Conservation (phyloP, 2,888 invertebrate species). For the Cosmia trapezina region DNA sequence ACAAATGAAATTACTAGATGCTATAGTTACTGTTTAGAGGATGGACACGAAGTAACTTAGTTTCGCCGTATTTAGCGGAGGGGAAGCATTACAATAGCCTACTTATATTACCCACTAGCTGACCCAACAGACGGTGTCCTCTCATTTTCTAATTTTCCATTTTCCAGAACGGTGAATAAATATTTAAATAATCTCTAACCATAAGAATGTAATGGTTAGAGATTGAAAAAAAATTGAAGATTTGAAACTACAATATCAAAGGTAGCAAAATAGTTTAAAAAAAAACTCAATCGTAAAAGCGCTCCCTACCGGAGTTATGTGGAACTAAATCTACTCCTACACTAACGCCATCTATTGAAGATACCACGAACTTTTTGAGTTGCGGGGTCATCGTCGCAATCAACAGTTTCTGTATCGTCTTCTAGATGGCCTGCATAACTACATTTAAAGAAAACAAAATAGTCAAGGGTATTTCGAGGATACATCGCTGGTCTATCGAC, state of each 20-base stretch:
- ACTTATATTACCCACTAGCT: too few species aligned
- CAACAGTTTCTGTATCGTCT: neutral
- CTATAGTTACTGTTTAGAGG: too few species aligned
- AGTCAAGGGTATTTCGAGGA: too few species aligned
- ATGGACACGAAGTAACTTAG: too few species aligned
- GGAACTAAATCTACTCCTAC: slow-evolving; percentile 1
- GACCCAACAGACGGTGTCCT: too few species aligned
- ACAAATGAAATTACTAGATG: too few species aligned
- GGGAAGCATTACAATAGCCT: too few species aligned
- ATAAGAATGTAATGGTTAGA: too few species aligned
- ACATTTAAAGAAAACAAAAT: neutral
- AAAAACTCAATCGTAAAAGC: neutral
- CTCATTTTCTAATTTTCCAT: neutral
- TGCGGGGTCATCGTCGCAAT: neutral
- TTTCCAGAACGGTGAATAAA: neutral
- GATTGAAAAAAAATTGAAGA: too few species aligned
- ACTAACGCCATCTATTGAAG: slow-evolving; percentile 22
- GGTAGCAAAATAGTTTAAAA: neutral
- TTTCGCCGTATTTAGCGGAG: too few species aligned
- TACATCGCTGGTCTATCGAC: neutral
- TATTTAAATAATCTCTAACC: neutral
- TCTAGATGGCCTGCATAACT: slow-evolving; percentile 25
- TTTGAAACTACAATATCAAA: too few species aligned
- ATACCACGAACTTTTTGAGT: neutral
- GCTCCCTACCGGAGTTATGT: neutral